Percentiles rank a stretch among this genome's conserved stretches.
These are phyloP conservation scores for Atta colombica DNA, from an alignment of 1,140 invertebrate species.

Conservation along the genomic window DNA sequence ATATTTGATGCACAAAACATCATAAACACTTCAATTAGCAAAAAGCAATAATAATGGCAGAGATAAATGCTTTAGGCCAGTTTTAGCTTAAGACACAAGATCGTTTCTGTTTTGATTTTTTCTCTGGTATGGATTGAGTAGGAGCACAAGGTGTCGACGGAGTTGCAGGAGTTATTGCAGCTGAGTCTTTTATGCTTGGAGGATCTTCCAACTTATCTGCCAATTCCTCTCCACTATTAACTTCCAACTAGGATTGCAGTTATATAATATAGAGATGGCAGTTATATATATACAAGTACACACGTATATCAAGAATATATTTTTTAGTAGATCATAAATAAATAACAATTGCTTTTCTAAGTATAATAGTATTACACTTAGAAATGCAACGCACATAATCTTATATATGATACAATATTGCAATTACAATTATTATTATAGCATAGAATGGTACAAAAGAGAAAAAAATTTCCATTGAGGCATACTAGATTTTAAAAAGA, in stretches of 20 bases:
- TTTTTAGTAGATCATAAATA: slow-evolving; percentile 30
- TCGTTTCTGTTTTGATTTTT: slow-evolving; percentile 84
- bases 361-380: not conserved
- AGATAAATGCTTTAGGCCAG: slow-evolving; percentile 69
- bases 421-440: slow-evolving; percentile 14
- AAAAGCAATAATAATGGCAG: slow-evolving; percentile 67
- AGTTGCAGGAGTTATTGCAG: slow-evolving; percentile 81
- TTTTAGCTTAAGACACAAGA: slow-evolving; percentile 85
- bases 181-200: slow-evolving; percentile 82
- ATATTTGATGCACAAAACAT: slow-evolving; percentile 66
- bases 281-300: slow-evolving; percentile 29
- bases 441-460: not conserved
- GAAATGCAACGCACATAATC: not conserved
- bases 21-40: slow-evolving; percentile 64
- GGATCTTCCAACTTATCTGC: slow-evolving; percentile 85
- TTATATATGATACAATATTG: not conserved
- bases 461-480: slow-evolving; percentile 8
- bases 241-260: slow-evolving; percentile 82
- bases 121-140: slow-evolving; percentile 80
- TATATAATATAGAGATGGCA: slow-evolving; percentile 68
- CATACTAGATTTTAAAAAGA: slow-evolving; percentile 1
- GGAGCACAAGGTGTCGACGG: slow-evolving; percentile 83
- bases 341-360: not conserved
- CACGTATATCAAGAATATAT: not conserved
- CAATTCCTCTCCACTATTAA: slow-evolving; percentile 84